A percentile compares a stretch with the other conserved stretches of the same genome.
phyloP scores from a whole-genome alignment of 2,797 vertebrate species.

The Neopelma chrysocephalum region DNA sequence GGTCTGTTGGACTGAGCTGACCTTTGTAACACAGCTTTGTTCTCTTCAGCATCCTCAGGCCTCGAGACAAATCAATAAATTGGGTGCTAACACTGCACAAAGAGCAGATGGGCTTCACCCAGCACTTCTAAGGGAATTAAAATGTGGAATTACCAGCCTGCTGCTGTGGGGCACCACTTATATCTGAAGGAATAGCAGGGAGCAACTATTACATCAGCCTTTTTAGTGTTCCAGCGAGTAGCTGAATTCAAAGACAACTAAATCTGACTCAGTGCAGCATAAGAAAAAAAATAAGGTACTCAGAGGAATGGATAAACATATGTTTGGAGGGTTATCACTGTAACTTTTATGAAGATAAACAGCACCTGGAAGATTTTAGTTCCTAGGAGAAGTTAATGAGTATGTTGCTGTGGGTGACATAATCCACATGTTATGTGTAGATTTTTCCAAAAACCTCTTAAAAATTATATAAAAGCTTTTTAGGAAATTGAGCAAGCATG shows the following conservation, averaged over 20 bases:
- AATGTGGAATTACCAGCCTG: constrained; percentile 14
- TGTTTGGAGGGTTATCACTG: background rate
- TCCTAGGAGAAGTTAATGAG: background rate
- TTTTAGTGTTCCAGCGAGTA: background rate
- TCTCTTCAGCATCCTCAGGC: background rate
- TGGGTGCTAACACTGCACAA: background rate
- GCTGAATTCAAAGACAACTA: background rate
- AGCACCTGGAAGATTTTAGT: background rate
- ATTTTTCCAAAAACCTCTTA: background rate
- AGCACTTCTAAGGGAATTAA: background rate
- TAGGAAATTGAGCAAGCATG: background rate
- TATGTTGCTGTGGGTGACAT: background rate
- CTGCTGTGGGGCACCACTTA: constrained; percentile 12
- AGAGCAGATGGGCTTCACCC: constrained; percentile 40
- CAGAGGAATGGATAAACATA: background rate
- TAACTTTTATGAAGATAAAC: background rate
- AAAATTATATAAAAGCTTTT: background rate
- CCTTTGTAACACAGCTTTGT: constrained; percentile 21
- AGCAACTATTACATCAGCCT: background rate
- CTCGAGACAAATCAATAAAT: constrained; percentile 27
- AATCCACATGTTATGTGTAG: background rate
- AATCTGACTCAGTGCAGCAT: background rate
- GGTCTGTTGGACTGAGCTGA: background rate
- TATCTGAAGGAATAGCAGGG: background rate
- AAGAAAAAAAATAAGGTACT: background rate